Base-by-base conservation (phyloP, 2,888 invertebrate genomes). In the Rhyacophila evoluta region DNA sequence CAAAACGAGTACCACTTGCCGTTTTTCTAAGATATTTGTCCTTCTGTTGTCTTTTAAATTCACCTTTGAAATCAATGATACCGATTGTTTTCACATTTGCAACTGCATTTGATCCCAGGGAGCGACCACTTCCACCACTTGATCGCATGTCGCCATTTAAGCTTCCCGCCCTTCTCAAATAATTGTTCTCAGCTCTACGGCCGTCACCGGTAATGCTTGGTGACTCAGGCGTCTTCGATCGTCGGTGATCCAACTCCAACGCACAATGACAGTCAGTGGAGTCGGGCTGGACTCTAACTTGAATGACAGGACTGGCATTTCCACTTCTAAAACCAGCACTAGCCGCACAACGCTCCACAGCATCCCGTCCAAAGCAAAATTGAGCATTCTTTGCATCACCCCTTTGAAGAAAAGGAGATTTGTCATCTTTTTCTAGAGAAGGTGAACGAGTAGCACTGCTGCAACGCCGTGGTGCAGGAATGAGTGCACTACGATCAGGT, bases 361-460 rank as follows among this genome's bases (percentile, higher is more conserved):
- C 67, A 12, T 81, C 77, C 12, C 38, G 72, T 12, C 72, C 75
- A 81, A 89, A 89, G 0, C 87, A 89, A 82, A 90, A 90, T 5
- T 89, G 88, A 37, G 86, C 87, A 3, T 85, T 84, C 69, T 87
- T 87, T 11, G 74, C 68, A 79, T 83, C 82, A 10, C 87, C 80
- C 19, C 55, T 55, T 10, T 19, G 55, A 55, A 25, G 19, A 77
- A 89, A 88, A 5, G 90, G 90, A 0, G 88, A 88, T 77, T 88
- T 89, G 1, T 90, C 89, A 88, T 90, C 89, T 83, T 89, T 89
- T 79, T 90, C 90, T n/a, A 90, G 83, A 0, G 89, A 89, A 0
- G 90, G 90, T 0, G 90, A 90, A 8, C 90, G 84, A 0, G 90
- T 89, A 0, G 88, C 89, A 75, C 89, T 89, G 81, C 84, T 89